Conservation (phyloP, 2,797 vertebrate genomes). For the Muscicapa comitata region DNA sequence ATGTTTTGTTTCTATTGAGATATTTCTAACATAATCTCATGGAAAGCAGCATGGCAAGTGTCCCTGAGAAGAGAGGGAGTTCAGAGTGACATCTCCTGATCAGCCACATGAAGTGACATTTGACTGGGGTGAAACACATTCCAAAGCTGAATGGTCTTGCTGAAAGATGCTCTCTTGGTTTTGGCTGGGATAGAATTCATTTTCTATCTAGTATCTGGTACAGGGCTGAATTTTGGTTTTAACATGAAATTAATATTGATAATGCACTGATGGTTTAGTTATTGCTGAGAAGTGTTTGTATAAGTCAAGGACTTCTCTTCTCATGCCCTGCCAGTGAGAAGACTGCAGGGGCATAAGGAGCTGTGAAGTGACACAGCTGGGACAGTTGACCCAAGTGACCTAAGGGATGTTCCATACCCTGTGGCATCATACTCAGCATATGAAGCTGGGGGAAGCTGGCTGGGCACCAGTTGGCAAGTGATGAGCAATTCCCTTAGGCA, state of each 20-base stretch:
- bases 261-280: not conserved
- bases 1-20: not conserved
- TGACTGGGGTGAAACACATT: not conserved
- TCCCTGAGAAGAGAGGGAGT: not conserved
- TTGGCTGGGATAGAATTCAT: not conserved
- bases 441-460: not conserved
- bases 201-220: not conserved
- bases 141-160: accelerated
- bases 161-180: not conserved
- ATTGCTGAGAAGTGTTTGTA: not conserved
- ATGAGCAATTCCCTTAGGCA: not conserved
- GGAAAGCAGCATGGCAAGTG: not conserved
- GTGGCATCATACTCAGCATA: not conserved
- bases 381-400: not conserved
- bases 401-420: not conserved
- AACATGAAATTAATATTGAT: not conserved
- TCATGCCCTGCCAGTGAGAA: not conserved
- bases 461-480: not conserved
- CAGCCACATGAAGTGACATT: accelerated
- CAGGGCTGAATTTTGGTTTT: not conserved
- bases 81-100: accelerated
- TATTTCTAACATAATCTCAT: not conserved
- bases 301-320: not conserved
- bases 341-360: not conserved
- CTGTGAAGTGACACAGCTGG: not conserved